A percentile compares a stretch with the other conserved stretches of the same genome.
phyloP scores from a whole-genome alignment of 2,888 invertebrate species.

The Conops quadrifasciatus region DNA sequence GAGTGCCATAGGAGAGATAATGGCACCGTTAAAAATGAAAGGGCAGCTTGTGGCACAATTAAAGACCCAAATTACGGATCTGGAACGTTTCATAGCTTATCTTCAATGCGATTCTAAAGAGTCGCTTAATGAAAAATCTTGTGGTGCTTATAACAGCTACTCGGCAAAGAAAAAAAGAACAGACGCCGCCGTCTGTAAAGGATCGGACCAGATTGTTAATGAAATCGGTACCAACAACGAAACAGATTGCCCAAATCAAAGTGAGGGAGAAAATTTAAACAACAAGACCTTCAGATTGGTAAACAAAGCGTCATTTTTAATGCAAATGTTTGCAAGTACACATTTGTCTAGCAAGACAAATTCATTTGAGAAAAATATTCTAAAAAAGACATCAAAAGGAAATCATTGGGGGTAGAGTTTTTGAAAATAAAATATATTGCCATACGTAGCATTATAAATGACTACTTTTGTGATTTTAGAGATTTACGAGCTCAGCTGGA shows the following conservation, averaged over 20 bases:
- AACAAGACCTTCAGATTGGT: slow-evolving; percentile 70
- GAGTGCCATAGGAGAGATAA: slow-evolving; percentile 87
- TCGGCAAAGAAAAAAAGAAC: slow-evolving; percentile 60
- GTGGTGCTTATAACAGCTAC: slow-evolving; percentile 61
- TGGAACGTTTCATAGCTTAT: slow-evolving; percentile 95
- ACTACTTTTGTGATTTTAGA: slow-evolving; percentile 65
- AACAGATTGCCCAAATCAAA: background rate
- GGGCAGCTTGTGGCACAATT: slow-evolving; percentile 95
- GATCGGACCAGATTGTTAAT: slow-evolving; percentile 1
- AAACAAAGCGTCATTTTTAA: slow-evolving; percentile 85
- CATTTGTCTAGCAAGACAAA: slow-evolving; percentile 87
- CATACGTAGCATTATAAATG: background rate
- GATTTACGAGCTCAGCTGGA: slow-evolving; percentile 94
- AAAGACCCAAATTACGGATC: slow-evolving; percentile 95
- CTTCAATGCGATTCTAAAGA: slow-evolving; percentile 81
- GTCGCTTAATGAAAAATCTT: slow-evolving; percentile 44
- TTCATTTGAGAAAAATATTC: slow-evolving; percentile 77
- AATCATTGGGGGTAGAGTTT: slow-evolving; percentile 85
- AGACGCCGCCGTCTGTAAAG: slow-evolving; percentile 43
- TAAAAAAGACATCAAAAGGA: slow-evolving; percentile 83
- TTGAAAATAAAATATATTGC: background rate
- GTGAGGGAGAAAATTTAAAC: slow-evolving; percentile 54
- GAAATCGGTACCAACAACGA: slow-evolving; percentile 1
- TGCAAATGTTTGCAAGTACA: slow-evolving; percentile 92
- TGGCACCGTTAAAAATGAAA: slow-evolving; percentile 94